These are phyloP conservation scores for Hemicrepidius hirtus DNA, from an alignment of 2,888 invertebrate genomes.

Conservation along the genomic window DNA sequence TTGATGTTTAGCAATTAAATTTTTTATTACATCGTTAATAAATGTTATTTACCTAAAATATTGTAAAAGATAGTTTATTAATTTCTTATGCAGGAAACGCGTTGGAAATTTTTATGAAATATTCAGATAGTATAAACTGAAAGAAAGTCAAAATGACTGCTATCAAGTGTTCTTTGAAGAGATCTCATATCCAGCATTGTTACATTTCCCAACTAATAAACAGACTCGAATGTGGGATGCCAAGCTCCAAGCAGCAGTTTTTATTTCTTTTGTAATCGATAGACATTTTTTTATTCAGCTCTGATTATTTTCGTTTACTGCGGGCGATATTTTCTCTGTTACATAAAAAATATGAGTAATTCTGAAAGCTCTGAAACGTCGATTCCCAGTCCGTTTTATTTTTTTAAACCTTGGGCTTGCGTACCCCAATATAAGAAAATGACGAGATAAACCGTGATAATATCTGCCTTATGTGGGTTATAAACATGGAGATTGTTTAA, in stretches of 20 bases:
- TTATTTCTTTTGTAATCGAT: constrained; percentile 12
- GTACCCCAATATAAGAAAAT: too few relatives aligned
- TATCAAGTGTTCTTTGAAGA: constrained; percentile 19
- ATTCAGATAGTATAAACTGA: neutral
- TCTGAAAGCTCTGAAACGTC: neutral
- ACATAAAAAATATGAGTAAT: neutral
- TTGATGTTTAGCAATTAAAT: too few relatives aligned
- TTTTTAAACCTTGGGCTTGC: too few relatives aligned
- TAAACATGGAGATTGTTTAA: too few relatives aligned
- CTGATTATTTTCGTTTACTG: constrained; percentile 3
- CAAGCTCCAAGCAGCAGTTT: constrained; percentile 8
- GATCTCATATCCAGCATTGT: constrained; percentile 14
- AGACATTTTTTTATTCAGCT: constrained; percentile 2
- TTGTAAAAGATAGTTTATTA: too few relatives aligned
- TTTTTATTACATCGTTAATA: too few relatives aligned
- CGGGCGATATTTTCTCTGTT: constrained; percentile 12
- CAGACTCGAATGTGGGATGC: constrained; percentile 5
- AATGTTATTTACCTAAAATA: too few relatives aligned
- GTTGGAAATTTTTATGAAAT: neutral
- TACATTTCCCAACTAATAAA: neutral
- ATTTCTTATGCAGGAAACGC: too few relatives aligned
- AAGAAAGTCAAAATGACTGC: constrained; percentile 14
- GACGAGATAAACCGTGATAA: too few relatives aligned
- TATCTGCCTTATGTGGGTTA: too few relatives aligned
- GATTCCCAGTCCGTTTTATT: neutral